Percentiles rank a stretch among this genome's conserved stretches.
Conservation (phyloP, 1,140 invertebrate species). For the Aphis craccivora region DNA sequence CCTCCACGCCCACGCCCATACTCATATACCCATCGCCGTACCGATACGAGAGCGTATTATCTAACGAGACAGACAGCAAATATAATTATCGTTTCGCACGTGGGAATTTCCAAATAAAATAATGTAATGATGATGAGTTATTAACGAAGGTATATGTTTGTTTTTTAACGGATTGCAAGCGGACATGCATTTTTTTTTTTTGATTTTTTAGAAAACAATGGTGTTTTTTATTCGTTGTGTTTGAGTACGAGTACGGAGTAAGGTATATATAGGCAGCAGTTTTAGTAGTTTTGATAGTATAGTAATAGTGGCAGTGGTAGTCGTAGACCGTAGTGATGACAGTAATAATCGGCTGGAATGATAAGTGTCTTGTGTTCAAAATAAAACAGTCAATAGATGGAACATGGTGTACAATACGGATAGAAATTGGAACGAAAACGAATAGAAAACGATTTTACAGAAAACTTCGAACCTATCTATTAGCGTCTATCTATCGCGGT, state of each 20-base stretch:
- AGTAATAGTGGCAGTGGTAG: no score
- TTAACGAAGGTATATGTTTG: background rate
- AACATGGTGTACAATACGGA: background rate
- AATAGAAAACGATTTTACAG: background rate
- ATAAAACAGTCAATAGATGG: background rate
- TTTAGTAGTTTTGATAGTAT: background rate
- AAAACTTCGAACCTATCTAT: background rate
- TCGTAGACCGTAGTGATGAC: background rate
- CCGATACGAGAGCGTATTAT: background rate
- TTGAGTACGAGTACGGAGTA: background rate
- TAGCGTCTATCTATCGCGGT: background rate
- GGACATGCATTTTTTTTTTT: background rate
- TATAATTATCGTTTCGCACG: background rate
- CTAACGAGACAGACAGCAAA: background rate
- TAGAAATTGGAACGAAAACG: background rate
- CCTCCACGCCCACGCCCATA: background rate
- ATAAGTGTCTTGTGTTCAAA: background rate
- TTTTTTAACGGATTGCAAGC: background rate
- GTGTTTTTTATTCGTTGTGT: background rate
- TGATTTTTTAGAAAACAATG: background rate
- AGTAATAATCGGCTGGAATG: background rate
- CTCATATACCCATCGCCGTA: no score
- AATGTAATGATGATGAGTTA: background rate
- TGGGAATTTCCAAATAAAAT: conserved; percentile 16
- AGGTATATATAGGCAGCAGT: background rate